Evolutionary conservation across 2,113 vertebrate species (phyloP).

Genomic region (Eonycteris spelaea): DNA sequence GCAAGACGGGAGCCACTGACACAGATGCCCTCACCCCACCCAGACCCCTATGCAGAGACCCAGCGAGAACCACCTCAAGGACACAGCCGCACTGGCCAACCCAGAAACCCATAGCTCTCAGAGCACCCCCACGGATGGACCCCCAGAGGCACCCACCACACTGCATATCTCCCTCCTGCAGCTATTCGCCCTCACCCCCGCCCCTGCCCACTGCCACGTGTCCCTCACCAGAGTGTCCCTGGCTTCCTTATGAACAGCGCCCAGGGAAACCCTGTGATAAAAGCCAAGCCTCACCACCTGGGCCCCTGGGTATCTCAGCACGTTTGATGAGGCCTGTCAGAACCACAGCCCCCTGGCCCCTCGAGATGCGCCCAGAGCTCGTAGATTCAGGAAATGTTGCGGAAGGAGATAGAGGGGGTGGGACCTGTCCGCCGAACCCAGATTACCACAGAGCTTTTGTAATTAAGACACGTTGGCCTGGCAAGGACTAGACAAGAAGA

Average conservation of each 20-base stretch:
- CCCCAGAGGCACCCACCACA: neutral
- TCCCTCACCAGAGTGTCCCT: neutral
- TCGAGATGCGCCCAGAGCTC: neutral
- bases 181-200: neutral
- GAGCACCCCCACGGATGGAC: neutral
- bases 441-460: neutral
- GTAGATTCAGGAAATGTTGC: neutral
- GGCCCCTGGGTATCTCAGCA: too few relatives aligned
- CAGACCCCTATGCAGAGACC: neutral
- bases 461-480: neutral
- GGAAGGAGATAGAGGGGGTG: neutral
- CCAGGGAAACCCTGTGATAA: neutral
- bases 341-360: rapidly evolving
- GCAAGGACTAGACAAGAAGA: neutral
- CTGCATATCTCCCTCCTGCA: neutral
- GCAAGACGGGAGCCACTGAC: neutral
- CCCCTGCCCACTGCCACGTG: too few relatives aligned
- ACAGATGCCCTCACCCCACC: neutral
- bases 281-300: rapidly evolving
- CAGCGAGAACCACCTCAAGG: neutral
- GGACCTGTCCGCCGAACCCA: neutral
- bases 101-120: neutral
- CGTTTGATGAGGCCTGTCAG: neutral
- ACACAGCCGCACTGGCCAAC: neutral
- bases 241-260: neutral